These are phyloP conservation scores for Salminus brasiliensis DNA, from an alignment of 2,113 vertebrate species.

Conservation along the genomic window DNA sequence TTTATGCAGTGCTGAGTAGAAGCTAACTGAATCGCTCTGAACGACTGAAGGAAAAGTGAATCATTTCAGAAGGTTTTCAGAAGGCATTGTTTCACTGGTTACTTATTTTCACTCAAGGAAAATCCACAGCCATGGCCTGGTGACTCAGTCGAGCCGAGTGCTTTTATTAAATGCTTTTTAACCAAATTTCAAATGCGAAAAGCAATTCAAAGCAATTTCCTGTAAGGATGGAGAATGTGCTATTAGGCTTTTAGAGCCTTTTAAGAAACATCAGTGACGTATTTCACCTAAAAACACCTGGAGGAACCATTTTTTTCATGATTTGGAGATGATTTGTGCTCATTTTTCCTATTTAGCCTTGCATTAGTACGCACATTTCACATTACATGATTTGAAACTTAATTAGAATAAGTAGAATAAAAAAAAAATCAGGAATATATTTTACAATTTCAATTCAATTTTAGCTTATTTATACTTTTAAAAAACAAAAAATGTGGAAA, in stretches of 20 bases:
- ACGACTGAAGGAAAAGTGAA: neutral
- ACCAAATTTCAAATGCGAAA: neutral
- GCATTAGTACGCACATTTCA: too few species aligned
- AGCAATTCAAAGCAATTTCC: neutral
- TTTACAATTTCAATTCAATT: too few species aligned
- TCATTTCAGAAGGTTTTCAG: neutral
- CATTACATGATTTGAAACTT: too few species aligned
- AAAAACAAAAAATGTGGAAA: constrained; percentile 32
- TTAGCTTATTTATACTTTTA: constrained; percentile 36
- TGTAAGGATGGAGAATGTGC: neutral
- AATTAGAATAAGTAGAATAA: too few species aligned
- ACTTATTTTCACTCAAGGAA: too few species aligned
- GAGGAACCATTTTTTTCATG: too few species aligned
- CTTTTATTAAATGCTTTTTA: neutral
- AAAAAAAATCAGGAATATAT: too few species aligned
- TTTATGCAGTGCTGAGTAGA: neutral
- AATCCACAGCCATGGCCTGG: neutral
- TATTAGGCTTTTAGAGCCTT: too few species aligned
- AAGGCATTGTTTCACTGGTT: neutral
- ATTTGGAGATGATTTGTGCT: neutral
- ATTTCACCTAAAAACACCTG: neutral
- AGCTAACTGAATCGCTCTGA: neutral
- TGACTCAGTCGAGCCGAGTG: neutral
- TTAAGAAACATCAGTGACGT: too few species aligned
- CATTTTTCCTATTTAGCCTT: neutral